Evolutionary conservation across 2,888 invertebrate species (phyloP).

Genomic region (Parnassius smintheus): DNA sequence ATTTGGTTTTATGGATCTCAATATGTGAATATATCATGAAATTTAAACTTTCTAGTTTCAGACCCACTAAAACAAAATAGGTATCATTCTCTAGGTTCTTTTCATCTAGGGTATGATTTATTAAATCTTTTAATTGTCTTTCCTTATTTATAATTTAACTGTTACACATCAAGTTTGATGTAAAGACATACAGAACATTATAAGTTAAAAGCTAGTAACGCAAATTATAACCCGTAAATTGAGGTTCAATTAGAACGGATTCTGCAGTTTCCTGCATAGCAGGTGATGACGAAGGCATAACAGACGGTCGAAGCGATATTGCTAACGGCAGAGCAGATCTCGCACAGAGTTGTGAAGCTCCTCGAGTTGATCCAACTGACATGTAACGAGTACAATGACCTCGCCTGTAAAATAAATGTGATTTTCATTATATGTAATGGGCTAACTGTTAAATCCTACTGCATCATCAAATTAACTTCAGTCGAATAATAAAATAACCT

Average conservation of each 20-base stretch:
- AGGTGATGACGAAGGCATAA: constrained; percentile 50
- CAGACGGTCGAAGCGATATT: constrained; percentile 86
- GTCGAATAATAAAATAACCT: neutral
- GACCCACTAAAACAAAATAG: no score
- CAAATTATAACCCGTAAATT: constrained; percentile 53
- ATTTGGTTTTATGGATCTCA: no score
- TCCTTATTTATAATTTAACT: no score
- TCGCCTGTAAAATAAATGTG: constrained; percentile 72
- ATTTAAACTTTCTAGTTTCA: no score
- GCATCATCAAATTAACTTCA: constrained; percentile 17
- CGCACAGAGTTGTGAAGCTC: constrained; percentile 86
- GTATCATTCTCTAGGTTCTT: no score
- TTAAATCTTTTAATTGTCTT: no score
- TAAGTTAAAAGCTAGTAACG: constrained; percentile 43
- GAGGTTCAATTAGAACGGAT: constrained; percentile 59
- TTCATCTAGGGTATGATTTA: no score
- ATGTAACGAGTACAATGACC: constrained; percentile 86
- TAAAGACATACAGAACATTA: no score
- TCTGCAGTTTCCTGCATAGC: constrained; percentile 58
- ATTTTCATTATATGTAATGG: no score
- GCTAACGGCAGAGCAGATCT: constrained; percentile 88
- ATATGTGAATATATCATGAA: no score
- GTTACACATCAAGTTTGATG: no score
- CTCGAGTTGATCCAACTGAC: constrained; percentile 85
- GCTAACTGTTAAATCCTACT: no score